Conservation (phyloP, 2,888 invertebrate genomes). For the Homarus gammarus region DNA sequence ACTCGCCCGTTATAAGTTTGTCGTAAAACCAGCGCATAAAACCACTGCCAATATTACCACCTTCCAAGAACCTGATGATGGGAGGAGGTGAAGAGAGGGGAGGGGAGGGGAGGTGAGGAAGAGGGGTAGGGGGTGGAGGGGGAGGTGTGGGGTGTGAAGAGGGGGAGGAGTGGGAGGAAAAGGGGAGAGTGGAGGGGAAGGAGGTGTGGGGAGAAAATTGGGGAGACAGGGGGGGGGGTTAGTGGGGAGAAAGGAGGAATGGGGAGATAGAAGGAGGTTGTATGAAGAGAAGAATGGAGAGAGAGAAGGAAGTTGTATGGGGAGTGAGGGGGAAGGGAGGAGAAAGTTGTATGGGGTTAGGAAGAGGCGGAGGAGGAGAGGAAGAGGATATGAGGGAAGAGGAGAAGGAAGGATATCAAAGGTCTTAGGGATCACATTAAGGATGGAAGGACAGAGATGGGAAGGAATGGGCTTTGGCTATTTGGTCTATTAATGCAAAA, state of each 20-base stretch:
- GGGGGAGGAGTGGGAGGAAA: neutral
- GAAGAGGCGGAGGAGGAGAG: constrained; percentile 1
- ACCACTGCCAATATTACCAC: constrained; percentile 66
- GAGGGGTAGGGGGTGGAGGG: neutral
- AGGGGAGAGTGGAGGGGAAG: neutral
- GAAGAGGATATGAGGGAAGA: too few relatives aligned
- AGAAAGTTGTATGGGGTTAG: neutral
- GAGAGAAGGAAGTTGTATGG: neutral
- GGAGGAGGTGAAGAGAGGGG: neutral
- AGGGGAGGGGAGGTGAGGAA: neutral
- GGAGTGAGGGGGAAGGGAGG: constrained; percentile 9
- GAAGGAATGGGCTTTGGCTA: too few relatives aligned
- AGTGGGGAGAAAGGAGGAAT: neutral
- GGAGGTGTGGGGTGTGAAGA: neutral
- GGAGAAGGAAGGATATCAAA: too few relatives aligned
- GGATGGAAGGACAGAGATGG: too few relatives aligned
- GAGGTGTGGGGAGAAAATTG: neutral
- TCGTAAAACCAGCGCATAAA: constrained; percentile 66
- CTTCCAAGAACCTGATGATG: constrained; percentile 22
- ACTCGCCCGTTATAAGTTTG: constrained; percentile 55
- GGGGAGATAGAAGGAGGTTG: neutral
- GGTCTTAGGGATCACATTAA: too few relatives aligned
- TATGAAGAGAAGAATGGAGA: neutral
- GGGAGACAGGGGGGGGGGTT: too few relatives aligned
- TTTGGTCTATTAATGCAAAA: too few relatives aligned